Evolutionary conservation across 2,797 vertebrate genomes (phyloP).

Genomic region (Protonibea diacanthus): DNA sequence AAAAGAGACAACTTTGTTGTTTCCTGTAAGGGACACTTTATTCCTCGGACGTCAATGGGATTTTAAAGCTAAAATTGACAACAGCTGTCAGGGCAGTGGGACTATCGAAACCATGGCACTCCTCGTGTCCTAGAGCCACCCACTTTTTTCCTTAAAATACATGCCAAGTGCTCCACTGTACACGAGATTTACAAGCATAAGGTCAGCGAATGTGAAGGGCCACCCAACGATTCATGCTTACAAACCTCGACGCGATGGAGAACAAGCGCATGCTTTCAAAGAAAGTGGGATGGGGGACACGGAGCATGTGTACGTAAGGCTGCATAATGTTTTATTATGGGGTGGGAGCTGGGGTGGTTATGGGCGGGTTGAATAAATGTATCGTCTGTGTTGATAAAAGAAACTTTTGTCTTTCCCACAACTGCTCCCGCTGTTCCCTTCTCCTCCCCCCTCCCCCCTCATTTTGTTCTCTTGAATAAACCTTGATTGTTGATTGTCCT

Average conservation of each 20-base stretch:
- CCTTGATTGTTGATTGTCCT: constrained; percentile 79
- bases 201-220: neutral
- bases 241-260: constrained; percentile 27
- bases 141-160: constrained; percentile 16
- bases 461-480: constrained; percentile 76
- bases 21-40: constrained; percentile 30
- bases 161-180: constrained; percentile 32
- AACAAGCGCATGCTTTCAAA: constrained; percentile 50
- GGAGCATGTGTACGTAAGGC: constrained; percentile 61
- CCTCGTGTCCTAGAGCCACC: constrained; percentile 12
- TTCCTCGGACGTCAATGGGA: constrained; percentile 20
- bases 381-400: constrained; percentile 65
- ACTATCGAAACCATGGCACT: constrained; percentile 24
- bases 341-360: constrained; percentile 58
- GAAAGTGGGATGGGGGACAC: constrained; percentile 29
- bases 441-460: constrained; percentile 6
- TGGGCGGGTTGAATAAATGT: constrained; percentile 71
- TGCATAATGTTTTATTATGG: constrained; percentile 70
- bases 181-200: constrained; percentile 37
- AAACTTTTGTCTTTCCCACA: constrained; percentile 60
- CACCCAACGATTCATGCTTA: constrained; percentile 7
- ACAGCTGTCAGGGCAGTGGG: constrained; percentile 4
- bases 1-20: neutral
- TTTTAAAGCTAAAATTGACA: constrained; percentile 42
- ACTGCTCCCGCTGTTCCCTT: constrained; percentile 35